A percentile compares a stretch with the other conserved stretches of the same genome.
phyloP scores from a whole-genome alignment of 2,113 vertebrate species.

The Tetrao urogallus region DNA sequence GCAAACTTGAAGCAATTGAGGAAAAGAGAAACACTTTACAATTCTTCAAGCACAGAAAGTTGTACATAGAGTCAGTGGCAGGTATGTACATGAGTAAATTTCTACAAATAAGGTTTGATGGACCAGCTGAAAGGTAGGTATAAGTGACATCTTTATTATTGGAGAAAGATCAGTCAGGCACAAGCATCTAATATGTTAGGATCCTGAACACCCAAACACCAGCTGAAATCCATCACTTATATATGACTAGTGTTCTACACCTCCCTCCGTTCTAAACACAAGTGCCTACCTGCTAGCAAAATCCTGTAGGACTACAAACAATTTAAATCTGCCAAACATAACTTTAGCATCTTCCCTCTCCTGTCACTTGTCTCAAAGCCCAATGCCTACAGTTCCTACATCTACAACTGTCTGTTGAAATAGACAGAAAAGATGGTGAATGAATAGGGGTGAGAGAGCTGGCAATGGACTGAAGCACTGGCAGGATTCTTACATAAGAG shows the following conservation, averaged over 20 bases:
- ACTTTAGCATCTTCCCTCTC: not conserved
- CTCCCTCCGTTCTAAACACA: not conserved
- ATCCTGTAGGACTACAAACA: not conserved
- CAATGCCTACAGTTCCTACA: not conserved
- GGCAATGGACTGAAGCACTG: not conserved
- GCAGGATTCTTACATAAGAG: not conserved
- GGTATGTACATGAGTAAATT: not conserved
- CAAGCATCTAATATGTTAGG: not conserved
- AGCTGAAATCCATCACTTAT: not conserved
- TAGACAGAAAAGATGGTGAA: not conserved
- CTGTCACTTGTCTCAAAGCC: not conserved
- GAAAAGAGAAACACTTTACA: accelerated
- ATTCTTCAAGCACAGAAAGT: too few relatives aligned
- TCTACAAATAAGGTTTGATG: not conserved
- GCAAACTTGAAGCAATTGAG: not conserved
- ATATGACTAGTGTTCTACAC: not conserved
- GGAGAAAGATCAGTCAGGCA: not conserved
- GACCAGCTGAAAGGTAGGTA: not conserved
- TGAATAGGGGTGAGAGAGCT: not conserved
- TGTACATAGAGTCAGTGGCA: not conserved
- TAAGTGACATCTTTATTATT: not conserved
- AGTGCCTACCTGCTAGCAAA: not conserved
- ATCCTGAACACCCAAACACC: not conserved
- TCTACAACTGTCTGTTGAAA: not conserved
- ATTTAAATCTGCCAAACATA: not conserved